Evolutionary conservation across 2,888 invertebrate genomes (phyloP).

Genomic region (Aspidiotus rigidus): DNA sequence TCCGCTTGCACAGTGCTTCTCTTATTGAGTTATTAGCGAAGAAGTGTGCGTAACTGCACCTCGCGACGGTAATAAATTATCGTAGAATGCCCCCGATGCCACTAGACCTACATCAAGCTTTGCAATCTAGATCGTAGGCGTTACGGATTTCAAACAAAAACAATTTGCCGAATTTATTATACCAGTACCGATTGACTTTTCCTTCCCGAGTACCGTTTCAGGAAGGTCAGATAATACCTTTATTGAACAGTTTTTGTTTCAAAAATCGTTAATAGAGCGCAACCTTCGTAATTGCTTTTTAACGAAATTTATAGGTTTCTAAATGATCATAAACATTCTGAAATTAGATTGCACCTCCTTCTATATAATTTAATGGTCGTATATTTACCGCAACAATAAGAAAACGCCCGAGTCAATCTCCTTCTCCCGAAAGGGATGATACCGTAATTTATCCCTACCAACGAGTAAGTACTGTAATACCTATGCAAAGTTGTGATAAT

Average conservation of each 20-base stretch:
- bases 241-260: not conserved
- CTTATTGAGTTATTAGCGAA: slow-evolving; percentile 28
- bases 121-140: slow-evolving; percentile 1
- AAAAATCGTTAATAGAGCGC: slow-evolving; percentile 28
- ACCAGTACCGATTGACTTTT: not conserved
- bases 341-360: slow-evolving; percentile 28
- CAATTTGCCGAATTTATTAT: slow-evolving; percentile 25
- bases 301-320: slow-evolving; percentile 29
- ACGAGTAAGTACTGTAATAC: too few species aligned
- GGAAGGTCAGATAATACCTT: not conserved
- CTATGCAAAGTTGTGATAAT: too few species aligned
- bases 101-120: not conserved
- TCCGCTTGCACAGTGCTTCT: not conserved
- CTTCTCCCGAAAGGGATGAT: too few species aligned
- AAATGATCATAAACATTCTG: slow-evolving; percentile 29
- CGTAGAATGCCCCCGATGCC: not conserved
- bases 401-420: too few species aligned
- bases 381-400: too few species aligned
- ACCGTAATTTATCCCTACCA: too few species aligned
- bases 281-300: slow-evolving; percentile 30
- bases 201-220: not conserved
- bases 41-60: slow-evolving; percentile 9
- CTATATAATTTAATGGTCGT: not conserved
- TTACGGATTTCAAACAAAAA: slow-evolving; percentile 10
- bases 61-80: slow-evolving; percentile 31